Base-by-base conservation (phyloP, 2,797 vertebrate genomes). In the Hydrocynus forskahlii region DNA sequence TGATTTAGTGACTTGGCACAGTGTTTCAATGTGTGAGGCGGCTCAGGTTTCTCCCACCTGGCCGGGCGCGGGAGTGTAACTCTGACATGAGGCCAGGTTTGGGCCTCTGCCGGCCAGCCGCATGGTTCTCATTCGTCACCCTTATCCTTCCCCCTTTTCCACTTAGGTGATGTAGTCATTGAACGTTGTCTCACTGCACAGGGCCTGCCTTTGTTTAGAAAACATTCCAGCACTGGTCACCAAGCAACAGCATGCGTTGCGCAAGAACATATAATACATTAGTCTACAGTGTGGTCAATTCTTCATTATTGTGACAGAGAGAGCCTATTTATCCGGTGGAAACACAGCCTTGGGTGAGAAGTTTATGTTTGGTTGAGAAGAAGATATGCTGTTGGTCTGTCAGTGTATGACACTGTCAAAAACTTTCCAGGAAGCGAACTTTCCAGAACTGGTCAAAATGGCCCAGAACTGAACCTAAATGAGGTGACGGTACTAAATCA, bases 121-220 rank as follows among this genome's bases (percentile, higher is more conserved):
- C 60, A 48, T 79, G 59, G 70, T 70, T 76, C 64, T 76, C 29
- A 48, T 76, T 82, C 67, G n/a, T 80, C 81, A 50, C 40, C 68
- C 74, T 54, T n/a, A 29, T 77, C 55, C 52, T 72, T 64, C 54
- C 68, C 59, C 29, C 75, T 73, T 78, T 81, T 67, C 70, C 54
- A 78, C 66, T 63, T 7, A 71, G 43, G 62, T 75, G 69, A 77
- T 62, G 60, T 52, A 79, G 63, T 86, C 81, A 76, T 76, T 17
- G 29, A 55, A 60, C 43, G 21, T 38, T 35, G 48, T 62, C 59
- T 70, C 38, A 38, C 67, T 77, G n/a, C 12, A 19, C 45, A 25
- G 72, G 84, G 45, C 82, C 70, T 71, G 79, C 67, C 68, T 77
- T 72, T 84, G 82, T 87, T 86, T 83, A 77, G 59, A 75, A 75